Percentiles rank a stretch among this genome's conserved stretches.
Conservation (phyloP, 2,797 vertebrate species). For the Microctenopoma steveboyesi region DNA sequence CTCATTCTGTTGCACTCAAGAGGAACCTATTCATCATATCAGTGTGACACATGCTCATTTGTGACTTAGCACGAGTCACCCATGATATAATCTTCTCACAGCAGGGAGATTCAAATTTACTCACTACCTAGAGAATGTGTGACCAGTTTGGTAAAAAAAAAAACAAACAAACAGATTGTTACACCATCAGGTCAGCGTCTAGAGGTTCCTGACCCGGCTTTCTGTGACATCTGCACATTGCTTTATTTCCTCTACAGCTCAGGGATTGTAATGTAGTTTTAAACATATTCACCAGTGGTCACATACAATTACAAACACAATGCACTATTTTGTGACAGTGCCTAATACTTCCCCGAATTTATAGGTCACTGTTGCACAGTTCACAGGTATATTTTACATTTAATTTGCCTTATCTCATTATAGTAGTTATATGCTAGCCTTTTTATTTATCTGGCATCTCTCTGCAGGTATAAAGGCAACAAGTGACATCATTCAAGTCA, state of each 20-base stretch:
- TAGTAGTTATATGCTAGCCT: constrained; percentile 22
- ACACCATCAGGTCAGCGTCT: not conserved
- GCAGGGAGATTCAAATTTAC: constrained; percentile 25
- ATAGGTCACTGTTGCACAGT: constrained; percentile 16
- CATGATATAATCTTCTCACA: constrained; percentile 35
- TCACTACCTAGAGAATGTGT: not conserved
- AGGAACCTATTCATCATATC: constrained; percentile 61
- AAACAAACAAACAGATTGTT: not conserved
- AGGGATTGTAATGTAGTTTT: not conserved
- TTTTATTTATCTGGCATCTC: constrained; percentile 49
- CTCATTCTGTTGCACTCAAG: constrained; percentile 39
- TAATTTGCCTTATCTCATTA: constrained; percentile 48
- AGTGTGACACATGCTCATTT: constrained; percentile 47
- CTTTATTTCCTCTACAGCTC: not conserved
- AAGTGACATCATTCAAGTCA: not conserved
- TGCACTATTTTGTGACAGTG: not conserved
- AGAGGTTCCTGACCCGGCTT: not conserved
- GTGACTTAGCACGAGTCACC: constrained; percentile 53
- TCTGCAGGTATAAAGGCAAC: constrained; percentile 37
- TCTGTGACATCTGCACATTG: not conserved
- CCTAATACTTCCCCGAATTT: constrained; percentile 10
- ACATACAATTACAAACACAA: constrained; percentile 15
- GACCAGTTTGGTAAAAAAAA: not conserved
- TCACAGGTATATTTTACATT: constrained; percentile 54
- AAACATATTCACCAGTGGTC: constrained; percentile 2